phyloP scores from a whole-genome alignment of 2,797 vertebrate species.

The Ceryle rudis region DNA sequence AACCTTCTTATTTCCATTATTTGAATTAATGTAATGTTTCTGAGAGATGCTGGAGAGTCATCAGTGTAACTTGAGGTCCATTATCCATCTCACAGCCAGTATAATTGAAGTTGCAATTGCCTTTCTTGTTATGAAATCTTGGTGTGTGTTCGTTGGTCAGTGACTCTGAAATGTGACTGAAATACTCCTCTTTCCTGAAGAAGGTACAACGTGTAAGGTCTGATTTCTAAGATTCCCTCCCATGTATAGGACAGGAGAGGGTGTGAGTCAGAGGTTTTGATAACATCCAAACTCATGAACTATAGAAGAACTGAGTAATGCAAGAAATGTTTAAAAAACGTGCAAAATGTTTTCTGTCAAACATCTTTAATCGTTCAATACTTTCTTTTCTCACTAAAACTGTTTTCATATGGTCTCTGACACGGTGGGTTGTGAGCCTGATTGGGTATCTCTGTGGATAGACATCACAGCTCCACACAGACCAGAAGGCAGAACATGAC shows the following conservation, averaged over 20 bases:
- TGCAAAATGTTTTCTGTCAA: conserved; percentile 24
- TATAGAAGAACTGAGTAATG: neutral
- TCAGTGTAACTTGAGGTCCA: neutral
- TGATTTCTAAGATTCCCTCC: neutral
- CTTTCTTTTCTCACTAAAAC: neutral
- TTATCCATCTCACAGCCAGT: neutral
- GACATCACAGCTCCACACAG: conserved; percentile 5
- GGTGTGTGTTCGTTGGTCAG: neutral
- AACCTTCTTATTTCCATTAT: neutral
- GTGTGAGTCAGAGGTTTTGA: neutral
- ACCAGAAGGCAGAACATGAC: neutral
- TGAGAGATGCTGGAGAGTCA: neutral
- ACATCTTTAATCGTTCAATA: neutral
- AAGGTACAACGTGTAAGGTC: fast-evolving
- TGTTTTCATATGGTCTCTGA: neutral
- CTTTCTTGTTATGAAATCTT: neutral
- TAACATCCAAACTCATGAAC: neutral
- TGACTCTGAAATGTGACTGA: neutral
- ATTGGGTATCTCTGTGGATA: neutral
- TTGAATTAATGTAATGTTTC: neutral
- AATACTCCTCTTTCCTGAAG: neutral
- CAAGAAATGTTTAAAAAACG: conserved; percentile 22
- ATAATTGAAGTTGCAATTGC: neutral
- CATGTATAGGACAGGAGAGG: fast-evolving
- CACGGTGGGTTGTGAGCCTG: neutral